Base-by-base conservation (phyloP, 2,888 invertebrate genomes). In the Alviniconcha strummeri region DNA sequence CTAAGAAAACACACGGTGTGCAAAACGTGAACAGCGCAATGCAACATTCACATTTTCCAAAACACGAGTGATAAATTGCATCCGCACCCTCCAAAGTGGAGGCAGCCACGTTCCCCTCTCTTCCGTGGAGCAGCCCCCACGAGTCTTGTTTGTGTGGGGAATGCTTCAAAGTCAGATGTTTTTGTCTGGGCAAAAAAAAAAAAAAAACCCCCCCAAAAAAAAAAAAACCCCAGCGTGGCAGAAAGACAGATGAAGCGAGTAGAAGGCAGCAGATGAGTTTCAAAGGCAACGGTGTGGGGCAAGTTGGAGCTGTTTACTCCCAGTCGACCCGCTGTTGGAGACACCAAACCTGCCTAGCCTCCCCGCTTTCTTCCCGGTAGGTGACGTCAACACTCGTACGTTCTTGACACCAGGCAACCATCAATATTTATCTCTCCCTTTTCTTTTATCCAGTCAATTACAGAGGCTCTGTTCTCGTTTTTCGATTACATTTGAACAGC, bases 81-180 rank as follows among this genome's bases (percentile, higher is more conserved):
- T 71, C 71, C 71, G 17, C 71, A 71, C 71, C 8, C n/a, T 15
- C 64, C 11, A 64, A 17, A 64, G 64, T 64, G 17, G 17, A 8
- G 60, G 9, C 60, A 8, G 9, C 60, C 60, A 8, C 60, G 9
- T 13, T 60, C 60, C 60, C 60, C 60, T 13, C 60, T 8, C 9
- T 60, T 60, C 60, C 8, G 71, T 71, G 71, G 19, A 71, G 60
- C 60, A 60, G 4, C 60, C 13, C 71, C 17, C 13, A 17, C 71
- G n/a, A 71, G 71, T 19, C 71, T 71, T 71, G 71, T 71, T 71
- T 71, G 71, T 19, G 71, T 19, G 71, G 71, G 71, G 71, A 71
- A 71, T 71, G 71, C 71, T 71, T 71, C 71, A 71, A 71, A 71
- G 71, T 71, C 71, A 71, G 71, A 71, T 71, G 71, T 71, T 71